Evolutionary conservation across 2,888 invertebrate genomes (phyloP), one percentile per base, ranked within the genome.

Genomic region (Napeogenes inachia): DNA sequence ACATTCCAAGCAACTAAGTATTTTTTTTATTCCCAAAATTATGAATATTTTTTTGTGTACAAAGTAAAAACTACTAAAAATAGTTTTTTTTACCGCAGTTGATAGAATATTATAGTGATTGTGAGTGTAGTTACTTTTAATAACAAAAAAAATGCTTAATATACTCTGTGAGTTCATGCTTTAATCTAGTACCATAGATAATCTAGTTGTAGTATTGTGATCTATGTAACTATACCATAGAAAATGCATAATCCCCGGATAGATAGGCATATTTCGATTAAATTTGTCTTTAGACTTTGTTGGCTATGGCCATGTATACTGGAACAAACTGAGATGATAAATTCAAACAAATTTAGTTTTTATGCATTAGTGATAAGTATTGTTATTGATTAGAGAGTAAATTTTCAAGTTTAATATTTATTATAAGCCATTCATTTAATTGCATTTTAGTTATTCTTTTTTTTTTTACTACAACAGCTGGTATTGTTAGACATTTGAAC

Each of bases 181-280:
- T 67, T 57, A 35, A 50, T 53, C 42, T 46, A 57, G 56, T 60
- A 64, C 59, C 64, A 61, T 63, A 65, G 62, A 62, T 46, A 57
- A 60, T 54, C 47, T 65, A 67, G 58, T 56, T 59, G 45, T 65
- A 60, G 61, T 63, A 45, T 62, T 64, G 66, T 66, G 66, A 66
- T 66, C 58, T 63, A 62, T 62, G 62, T 45, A 64, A 61, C 64
- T 59, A 64, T 53, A 64, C 60, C 61, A 63, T 64, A 64, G 66
- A 62, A 21, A 57, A 60, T 62, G 54, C 57, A 59, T 58, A 60
- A 59, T 60, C 35, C 35, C 30, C 60, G 10, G 21, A 50, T 30
- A 50, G 30, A 50, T 30, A 30, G 50, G 42, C 8, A 10, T 42
- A 50, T 50, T 30, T 50, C 21, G 30, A 12, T 30, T 50, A 30